A percentile compares a stretch with the other conserved stretches of the same genome.
Conservation (phyloP, 2,113 vertebrate species). For the Phylloscopus trochilus region DNA sequence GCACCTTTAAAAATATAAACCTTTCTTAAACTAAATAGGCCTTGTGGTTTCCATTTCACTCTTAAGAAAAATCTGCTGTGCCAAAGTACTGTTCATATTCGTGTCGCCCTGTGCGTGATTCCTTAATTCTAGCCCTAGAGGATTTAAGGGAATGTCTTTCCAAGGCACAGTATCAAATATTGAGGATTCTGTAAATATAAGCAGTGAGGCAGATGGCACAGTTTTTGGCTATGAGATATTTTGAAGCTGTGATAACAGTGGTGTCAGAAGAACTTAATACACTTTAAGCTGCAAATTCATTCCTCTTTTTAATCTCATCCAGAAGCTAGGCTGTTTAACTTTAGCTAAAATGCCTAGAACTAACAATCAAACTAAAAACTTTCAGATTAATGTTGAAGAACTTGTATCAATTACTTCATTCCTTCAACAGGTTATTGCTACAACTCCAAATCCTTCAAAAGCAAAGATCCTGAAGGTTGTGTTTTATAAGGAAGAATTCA, state of each 20-base stretch:
- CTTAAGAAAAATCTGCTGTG: neutral
- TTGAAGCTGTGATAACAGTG: neutral
- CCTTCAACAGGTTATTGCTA: neutral
- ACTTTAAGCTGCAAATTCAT: neutral
- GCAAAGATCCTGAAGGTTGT: neutral
- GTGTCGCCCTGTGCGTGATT: neutral
- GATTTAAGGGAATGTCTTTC: neutral
- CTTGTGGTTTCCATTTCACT: neutral
- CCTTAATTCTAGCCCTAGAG: neutral
- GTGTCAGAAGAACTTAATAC: neutral
- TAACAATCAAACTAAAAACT: neutral
- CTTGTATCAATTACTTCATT: neutral
- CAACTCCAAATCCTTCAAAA: neutral
- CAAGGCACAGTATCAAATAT: neutral
- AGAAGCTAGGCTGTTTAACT: neutral
- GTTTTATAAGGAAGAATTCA: neutral
- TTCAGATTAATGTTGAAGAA: neutral
- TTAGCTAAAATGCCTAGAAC: neutral
- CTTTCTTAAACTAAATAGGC: neutral
- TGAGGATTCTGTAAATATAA: neutral
- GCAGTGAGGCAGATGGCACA: neutral
- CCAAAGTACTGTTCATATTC: neutral
- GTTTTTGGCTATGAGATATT: neutral
- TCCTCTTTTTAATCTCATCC: neutral
- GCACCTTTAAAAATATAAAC: neutral